phyloP scores from a whole-genome alignment of 2,797 vertebrate genomes.

The Bovichtus variegatus region DNA sequence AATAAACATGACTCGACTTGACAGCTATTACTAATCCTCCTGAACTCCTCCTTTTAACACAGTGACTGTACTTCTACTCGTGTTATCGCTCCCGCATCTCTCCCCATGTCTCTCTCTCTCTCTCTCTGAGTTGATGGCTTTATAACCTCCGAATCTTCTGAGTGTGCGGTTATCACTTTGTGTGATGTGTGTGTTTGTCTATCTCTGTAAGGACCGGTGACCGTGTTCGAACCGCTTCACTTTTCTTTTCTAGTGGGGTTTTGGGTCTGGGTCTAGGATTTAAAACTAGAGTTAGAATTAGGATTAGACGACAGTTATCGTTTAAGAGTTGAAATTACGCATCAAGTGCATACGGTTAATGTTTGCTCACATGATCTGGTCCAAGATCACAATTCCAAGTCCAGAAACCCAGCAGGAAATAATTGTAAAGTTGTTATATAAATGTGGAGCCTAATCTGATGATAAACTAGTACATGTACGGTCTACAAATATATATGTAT shows the following conservation, averaged over 20 bases:
- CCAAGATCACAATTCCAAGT: not conserved
- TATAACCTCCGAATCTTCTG: not conserved
- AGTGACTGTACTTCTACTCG: not conserved
- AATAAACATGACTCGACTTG: not conserved
- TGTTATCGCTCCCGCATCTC: too few species aligned
- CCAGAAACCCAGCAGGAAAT: not conserved
- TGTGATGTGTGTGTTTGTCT: not conserved
- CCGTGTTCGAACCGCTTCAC: not conserved
- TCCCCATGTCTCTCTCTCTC: not conserved
- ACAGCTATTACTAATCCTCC: not conserved
- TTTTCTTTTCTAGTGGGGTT: not conserved
- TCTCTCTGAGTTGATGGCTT: slow-evolving; percentile 30
- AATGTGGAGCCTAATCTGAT: not conserved
- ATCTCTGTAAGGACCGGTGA: not conserved
- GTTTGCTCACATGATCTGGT: not conserved
- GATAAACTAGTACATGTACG: not conserved
- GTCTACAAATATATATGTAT: too few species aligned
- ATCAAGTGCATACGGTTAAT: not conserved
- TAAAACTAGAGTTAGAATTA: not conserved
- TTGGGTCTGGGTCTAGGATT: not conserved
- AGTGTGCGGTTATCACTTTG: not conserved
- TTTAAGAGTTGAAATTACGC: not conserved
- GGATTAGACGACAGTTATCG: not conserved
- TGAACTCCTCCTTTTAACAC: not conserved
- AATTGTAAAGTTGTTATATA: not conserved